These are phyloP conservation scores for Pelobates cultripes DNA, from an alignment of 2,797 vertebrate species.

Conservation along the genomic window DNA sequence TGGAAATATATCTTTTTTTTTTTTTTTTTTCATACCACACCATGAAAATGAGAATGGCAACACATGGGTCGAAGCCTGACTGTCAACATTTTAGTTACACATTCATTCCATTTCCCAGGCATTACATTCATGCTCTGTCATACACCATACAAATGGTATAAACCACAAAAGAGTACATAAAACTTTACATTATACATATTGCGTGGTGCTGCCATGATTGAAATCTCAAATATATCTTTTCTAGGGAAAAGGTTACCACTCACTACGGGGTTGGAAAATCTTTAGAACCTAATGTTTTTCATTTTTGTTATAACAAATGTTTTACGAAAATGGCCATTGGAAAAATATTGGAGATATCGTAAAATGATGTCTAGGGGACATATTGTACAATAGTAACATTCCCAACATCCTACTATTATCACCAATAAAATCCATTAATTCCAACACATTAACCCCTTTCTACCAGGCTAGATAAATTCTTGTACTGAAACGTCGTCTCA, in stretches of 20 bases:
- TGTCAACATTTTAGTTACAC: conserved; percentile 61
- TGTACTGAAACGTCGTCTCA: no score
- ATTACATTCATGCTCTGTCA: conserved; percentile 70
- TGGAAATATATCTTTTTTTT: conserved; percentile 65
- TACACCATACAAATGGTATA: conserved; percentile 57
- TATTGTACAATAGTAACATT: conserved; percentile 32
- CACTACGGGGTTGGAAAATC: conserved; percentile 10
- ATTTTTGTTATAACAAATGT: conserved; percentile 17
- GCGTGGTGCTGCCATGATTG: conserved; percentile 50
- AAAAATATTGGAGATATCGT: background rate
- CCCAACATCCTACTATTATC: conserved; percentile 10
- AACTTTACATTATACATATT: conserved; percentile 56
- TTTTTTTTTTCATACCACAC: conserved; percentile 49
- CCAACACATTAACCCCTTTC: no score
- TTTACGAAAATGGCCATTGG: background rate
- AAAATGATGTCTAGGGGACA: conserved; percentile 13
- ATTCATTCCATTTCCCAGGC: conserved; percentile 61
- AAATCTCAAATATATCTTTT: conserved; percentile 49
- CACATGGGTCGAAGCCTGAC: conserved; percentile 59
- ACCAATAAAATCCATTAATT: no score
- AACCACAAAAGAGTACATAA: conserved; percentile 57
- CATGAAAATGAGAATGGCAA: conserved; percentile 52
- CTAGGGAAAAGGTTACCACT: conserved; percentile 9
- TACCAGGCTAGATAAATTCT: no score
- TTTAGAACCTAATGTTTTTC: conserved; percentile 25